Evolutionary conservation across 2,113 vertebrate species (phyloP), one percentile per base, ranked within the genome.

Genomic region (Labrus mixtus): DNA sequence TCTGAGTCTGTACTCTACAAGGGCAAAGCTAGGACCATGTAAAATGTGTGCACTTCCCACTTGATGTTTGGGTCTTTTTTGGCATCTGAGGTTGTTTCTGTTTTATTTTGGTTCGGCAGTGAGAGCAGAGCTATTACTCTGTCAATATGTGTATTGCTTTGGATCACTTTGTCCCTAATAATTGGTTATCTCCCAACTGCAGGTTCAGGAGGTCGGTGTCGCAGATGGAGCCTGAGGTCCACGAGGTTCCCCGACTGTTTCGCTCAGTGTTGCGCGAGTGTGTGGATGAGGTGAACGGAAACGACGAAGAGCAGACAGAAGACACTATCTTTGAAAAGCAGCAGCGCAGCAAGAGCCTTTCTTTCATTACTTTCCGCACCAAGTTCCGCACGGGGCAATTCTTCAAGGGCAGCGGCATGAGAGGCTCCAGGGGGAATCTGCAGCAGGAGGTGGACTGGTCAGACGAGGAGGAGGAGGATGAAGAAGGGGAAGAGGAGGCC

Each of bases 201-300:
- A 95, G 95, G 87, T 95, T 96, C 84, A 89, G 94, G 69, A 93
- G 87, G 65, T 41, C 95, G 69, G 92, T 96, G 82, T 88, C 88
- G 1, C 91, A 95, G 82, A 92, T 95, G 87, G 94, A 95, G 78
- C 93, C 94, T 0, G 94, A 95, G 1, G 93, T 94, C 19, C 89
- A 91, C 0, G 95, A 95, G 69, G 94, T 95, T 36, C 90, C 93
- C 0, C 91, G 93, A 3, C 74, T 96, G 8, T 95, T 96, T 65
- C 93, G 94, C 39, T 79, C 91, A 0, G 89, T 94, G 17, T 80
- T 95, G 6, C 86, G 74, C 0, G 90, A 94, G 58, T 91, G 85
- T 25, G 70, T 93, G 60, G 93, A 92, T 1, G 94, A 95, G 65
- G 7, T 48, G 8, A 89, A 70, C 4, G 50, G 78, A 20, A 76